Evolutionary conservation across 2,797 vertebrate genomes (phyloP), one percentile per base, ranked within the genome.

Genomic region (Kryptopterus vitreolus): DNA sequence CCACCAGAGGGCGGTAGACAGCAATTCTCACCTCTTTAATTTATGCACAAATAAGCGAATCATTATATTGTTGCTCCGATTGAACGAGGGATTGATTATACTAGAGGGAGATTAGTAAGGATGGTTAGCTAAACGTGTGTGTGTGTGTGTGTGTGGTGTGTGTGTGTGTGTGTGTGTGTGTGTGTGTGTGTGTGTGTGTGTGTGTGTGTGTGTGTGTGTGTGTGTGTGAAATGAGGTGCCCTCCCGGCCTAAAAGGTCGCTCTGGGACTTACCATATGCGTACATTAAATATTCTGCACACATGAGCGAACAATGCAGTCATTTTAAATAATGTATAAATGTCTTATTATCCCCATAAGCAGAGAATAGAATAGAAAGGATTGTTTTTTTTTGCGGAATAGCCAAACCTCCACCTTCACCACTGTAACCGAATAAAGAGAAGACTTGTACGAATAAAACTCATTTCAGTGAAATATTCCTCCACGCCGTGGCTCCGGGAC

Each of bases 61-160:
- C 83, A 88, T 90, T 84, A 85, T 82, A 31, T 18, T 11, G 7
- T 73, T 82, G 82, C 82, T 85, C 78, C 79, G 31, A 77, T 84
- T 78, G 83, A 85, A 33, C 0, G 80, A 86, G 70, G 78, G 68
- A 46, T 62, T 84, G 86, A 88, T 88, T 83, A 84, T 13, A 66
- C 63, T 77, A 63, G 65, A 79, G 53, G 77, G 68, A 82, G 80
- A 33, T 82, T 78, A 84, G 62, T 78, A 16, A 59, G 78, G 77
- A 74, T 86, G 77, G 90, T 88, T 87, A 88, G 70, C 78, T 81
- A 78, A 70, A 57, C 20, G 57, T 86, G 77, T 46, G 76, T 79
- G 63, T 79, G 80, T 79, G 83, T n/a, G n/a, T n/a, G n/a, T n/a
- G n/a, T n/a, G n/a, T n/a, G n/a, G n/a, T n/a, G n/a, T n/a, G n/a